Evolutionary conservation across 2,113 vertebrate genomes (phyloP).

Genomic region (Ramphastos sulfuratus): DNA sequence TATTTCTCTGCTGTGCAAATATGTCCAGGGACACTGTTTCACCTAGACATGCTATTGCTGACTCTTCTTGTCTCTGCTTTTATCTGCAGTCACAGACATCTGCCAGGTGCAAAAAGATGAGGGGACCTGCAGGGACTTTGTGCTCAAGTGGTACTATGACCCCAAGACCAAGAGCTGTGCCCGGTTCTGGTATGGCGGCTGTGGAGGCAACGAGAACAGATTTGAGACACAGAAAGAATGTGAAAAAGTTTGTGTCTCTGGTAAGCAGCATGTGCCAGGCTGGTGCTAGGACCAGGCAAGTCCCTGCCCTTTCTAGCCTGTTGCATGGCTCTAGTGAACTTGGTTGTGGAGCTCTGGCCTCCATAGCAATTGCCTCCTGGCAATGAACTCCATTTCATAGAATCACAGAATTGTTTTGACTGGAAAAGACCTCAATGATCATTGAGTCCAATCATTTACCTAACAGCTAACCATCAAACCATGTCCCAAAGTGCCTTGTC

Average conservation of each 20-base stretch:
- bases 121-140: conserved; percentile 84
- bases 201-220: conserved; percentile 90
- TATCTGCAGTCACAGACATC: conserved; percentile 64
- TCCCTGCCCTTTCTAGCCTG: fast-evolving
- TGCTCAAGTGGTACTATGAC: conserved; percentile 89
- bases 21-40: neutral
- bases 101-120: conserved; percentile 84
- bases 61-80: neutral
- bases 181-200: conserved; percentile 95
- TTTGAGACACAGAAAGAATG: conserved; percentile 88
- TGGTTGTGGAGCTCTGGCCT: neutral
- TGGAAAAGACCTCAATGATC: too few species aligned
- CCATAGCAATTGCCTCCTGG: neutral
- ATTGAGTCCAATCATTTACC: too few species aligned
- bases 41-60: neutral
- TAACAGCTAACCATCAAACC: too few species aligned
- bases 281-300: neutral
- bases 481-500: too few species aligned
- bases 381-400: neutral
- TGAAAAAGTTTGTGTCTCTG: conserved; percentile 81
- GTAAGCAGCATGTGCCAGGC: conserved; percentile 43
- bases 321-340: neutral
- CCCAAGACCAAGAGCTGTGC: conserved; percentile 76
- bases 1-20: neutral
- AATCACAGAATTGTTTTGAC: too few species aligned